phyloP scores from a whole-genome alignment of 1,140 invertebrate species.

The Zaprionus davidi region DNA sequence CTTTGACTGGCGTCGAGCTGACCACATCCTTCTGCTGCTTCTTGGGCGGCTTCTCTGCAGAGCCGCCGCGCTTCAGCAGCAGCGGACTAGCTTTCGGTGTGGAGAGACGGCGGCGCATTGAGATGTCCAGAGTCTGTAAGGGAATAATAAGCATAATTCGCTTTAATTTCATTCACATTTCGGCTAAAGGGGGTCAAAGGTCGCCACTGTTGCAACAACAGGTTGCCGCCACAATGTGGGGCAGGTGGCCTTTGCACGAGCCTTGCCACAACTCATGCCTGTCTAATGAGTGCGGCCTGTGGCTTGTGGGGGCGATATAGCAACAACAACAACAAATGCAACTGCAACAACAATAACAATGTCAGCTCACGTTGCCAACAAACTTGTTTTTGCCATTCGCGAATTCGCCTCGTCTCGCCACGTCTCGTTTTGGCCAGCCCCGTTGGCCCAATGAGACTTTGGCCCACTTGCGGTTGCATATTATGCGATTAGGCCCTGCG shows the following conservation, averaged over 20 bases:
- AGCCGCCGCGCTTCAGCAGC: slow-evolving; percentile 77
- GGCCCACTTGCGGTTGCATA: slow-evolving; percentile 74
- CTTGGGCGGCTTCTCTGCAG: slow-evolving; percentile 73
- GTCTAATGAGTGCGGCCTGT: slow-evolving; percentile 43
- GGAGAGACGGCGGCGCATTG: slow-evolving; percentile 88
- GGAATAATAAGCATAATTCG: slow-evolving; percentile 5
- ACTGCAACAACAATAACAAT: slow-evolving; percentile 35
- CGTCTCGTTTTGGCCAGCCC: slow-evolving; percentile 42
- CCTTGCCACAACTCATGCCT: slow-evolving; percentile 41
- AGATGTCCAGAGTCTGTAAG: slow-evolving; percentile 75
- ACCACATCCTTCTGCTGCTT: slow-evolving; percentile 58
- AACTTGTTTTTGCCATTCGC: slow-evolving; percentile 70
- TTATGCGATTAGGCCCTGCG: slow-evolving; percentile 43
- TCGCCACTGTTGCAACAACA: slow-evolving; percentile 37
- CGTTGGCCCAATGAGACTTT: slow-evolving; percentile 54
- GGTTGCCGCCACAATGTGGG: slow-evolving; percentile 69
- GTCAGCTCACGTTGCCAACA: slow-evolving; percentile 44
- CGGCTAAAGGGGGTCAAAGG: slow-evolving; percentile 37
- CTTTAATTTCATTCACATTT: slow-evolving; percentile 17
- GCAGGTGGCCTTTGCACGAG: slow-evolving; percentile 76
- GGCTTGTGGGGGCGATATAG: slow-evolving; percentile 48
- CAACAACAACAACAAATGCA: slow-evolving; percentile 7
- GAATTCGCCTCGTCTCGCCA: slow-evolving; percentile 27
- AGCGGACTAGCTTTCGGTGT: slow-evolving; percentile 89
- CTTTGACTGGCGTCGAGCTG: slow-evolving; percentile 54